These are phyloP conservation scores for Neogale vison DNA, from an alignment of 2,113 vertebrate species.

Conservation along the genomic window DNA sequence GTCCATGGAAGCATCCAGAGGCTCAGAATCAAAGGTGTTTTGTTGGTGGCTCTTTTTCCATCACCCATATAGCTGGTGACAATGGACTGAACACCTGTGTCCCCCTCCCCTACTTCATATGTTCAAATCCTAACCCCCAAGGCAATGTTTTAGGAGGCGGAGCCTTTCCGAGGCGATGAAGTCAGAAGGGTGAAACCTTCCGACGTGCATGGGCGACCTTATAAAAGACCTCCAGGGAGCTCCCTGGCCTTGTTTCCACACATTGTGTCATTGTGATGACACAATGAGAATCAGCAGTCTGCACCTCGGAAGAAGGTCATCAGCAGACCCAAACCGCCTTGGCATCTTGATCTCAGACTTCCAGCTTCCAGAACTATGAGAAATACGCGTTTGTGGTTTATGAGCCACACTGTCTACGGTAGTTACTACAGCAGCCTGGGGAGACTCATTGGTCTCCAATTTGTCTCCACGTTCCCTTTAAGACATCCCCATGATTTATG, in stretches of 20 bases:
- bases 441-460: not conserved
- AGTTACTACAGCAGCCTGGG: not conserved
- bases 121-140: not conserved
- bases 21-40: not conserved
- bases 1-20: not conserved
- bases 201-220: fast-evolving
- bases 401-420: not conserved
- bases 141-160: not conserved
- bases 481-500: not conserved
- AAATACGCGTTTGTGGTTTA: not conserved
- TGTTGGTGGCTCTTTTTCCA: not conserved
- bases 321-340: not conserved
- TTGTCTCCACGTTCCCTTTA: not conserved
- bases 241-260: not conserved
- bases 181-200: too few species aligned
- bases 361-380: not conserved
- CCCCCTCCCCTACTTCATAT: not conserved
- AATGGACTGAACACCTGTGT: not conserved
- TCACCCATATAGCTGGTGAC: not conserved
- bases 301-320: not conserved
- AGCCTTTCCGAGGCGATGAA: not conserved
- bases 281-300: too few species aligned
- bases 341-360: not conserved
- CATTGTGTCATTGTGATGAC: too few species aligned
- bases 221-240: not conserved